These are phyloP conservation scores for Actinernus sp. DNA, from an alignment of 92 coral and sea anemone species.

Conservation along the genomic window DNA sequence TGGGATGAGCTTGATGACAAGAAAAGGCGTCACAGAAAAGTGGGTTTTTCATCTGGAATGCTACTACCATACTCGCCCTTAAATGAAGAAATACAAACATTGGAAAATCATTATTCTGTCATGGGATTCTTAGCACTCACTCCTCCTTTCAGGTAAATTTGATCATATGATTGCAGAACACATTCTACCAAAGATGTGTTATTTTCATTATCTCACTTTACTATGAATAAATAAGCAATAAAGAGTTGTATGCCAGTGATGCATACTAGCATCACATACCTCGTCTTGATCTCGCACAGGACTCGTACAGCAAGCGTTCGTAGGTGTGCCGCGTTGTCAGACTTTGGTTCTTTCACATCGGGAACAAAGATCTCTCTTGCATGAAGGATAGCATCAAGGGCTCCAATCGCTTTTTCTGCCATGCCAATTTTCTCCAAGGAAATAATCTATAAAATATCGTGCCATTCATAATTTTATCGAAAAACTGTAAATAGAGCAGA, in stretches of 20 bases:
- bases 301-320: constrained; percentile 67
- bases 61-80: constrained; percentile 87
- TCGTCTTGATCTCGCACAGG: constrained; percentile 88
- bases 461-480: no score
- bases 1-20: constrained; percentile 38
- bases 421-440: constrained; percentile 49
- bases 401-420: constrained; percentile 57
- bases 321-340: constrained; percentile 2
- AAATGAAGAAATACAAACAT: not conserved
- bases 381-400: constrained; percentile 53
- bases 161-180: no score
- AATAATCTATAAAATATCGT: constrained; percentile 48
- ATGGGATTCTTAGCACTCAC: not conserved
- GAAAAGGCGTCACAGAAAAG: constrained; percentile 40
- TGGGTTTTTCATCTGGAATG: constrained; percentile 64
- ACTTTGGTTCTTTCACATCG: not conserved
- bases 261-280: no score
- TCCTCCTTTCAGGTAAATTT: not conserved
- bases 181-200: no score
- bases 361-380: constrained; percentile 47
- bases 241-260: no score
- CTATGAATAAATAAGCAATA: no score
- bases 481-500: no score
- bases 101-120: not conserved
- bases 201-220: no score